These are phyloP conservation scores for Elachura formosa DNA, from an alignment of 2,113 vertebrate species.

Conservation along the genomic window DNA sequence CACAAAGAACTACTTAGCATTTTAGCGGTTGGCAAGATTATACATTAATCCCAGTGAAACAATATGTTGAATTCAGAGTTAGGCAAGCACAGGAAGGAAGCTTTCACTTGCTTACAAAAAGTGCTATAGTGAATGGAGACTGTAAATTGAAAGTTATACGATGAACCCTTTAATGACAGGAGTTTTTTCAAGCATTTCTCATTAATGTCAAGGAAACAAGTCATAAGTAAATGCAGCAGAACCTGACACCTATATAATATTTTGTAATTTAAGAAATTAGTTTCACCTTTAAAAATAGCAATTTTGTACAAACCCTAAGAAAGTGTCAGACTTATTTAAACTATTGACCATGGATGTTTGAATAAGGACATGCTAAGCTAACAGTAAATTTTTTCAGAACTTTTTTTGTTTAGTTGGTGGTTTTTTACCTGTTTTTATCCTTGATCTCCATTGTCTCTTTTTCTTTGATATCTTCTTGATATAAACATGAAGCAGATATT, in stretches of 20 bases:
- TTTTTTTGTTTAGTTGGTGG: neutral
- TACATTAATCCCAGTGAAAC: neutral
- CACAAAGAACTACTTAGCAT: neutral
- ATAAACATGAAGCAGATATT: constrained; percentile 43
- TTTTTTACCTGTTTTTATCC: constrained; percentile 68
- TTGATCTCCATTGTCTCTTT: constrained; percentile 60
- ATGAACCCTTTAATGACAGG: neutral
- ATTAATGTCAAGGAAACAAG: neutral
- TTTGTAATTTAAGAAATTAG: neutral
- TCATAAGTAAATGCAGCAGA: neutral
- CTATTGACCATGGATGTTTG: neutral
- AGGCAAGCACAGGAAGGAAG: neutral
- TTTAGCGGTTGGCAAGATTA: neutral
- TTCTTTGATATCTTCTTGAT: neutral
- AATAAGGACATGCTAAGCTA: neutral
- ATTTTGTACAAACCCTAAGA: neutral
- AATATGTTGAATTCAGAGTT: neutral
- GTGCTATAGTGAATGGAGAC: neutral
- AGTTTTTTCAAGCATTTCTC: neutral
- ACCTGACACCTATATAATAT: neutral
- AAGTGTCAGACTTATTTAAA: neutral
- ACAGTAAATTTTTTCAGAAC: neutral
- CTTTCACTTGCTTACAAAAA: neutral
- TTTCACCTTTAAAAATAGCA: neutral
- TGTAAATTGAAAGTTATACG: neutral